These are phyloP conservation scores for Deilephila porcellus DNA, from an alignment of 2,888 invertebrate species.

Conservation along the genomic window DNA sequence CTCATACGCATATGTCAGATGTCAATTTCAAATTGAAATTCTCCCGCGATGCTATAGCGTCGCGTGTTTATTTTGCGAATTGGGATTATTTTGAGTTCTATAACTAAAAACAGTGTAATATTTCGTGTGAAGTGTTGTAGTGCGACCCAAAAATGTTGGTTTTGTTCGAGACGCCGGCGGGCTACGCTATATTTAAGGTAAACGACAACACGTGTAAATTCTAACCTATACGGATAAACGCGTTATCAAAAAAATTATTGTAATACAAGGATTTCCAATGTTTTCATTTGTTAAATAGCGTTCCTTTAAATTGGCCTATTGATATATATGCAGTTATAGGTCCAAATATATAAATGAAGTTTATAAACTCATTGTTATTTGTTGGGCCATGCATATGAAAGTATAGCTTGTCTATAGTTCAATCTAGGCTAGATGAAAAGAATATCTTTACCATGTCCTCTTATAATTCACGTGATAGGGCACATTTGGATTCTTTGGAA, in stretches of 20 bases:
- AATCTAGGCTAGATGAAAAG: too few relatives aligned
- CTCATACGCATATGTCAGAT: background rate
- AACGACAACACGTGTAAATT: constrained; percentile 71
- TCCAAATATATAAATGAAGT: too few relatives aligned
- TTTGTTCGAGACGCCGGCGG: constrained; percentile 96
- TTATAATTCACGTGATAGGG: too few relatives aligned
- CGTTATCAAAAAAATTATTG: background rate
- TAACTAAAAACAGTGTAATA: constrained; percentile 28
- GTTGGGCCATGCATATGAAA: too few relatives aligned
- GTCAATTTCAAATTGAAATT: constrained; percentile 40
- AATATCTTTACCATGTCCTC: too few relatives aligned
- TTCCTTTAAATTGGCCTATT: too few relatives aligned
- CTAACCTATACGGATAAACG: constrained; percentile 58
- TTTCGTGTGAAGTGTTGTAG: constrained; percentile 36
- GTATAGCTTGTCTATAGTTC: too few relatives aligned
- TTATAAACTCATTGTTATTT: too few relatives aligned
- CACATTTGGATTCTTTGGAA: too few relatives aligned
- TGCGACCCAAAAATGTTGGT: constrained; percentile 89
- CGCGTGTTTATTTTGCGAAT: constrained; percentile 36
- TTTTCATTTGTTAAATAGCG: background rate
- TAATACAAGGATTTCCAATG: background rate
- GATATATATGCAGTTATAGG: too few relatives aligned
- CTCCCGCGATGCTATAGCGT: constrained; percentile 49
- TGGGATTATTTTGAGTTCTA: background rate
- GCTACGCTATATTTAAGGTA: constrained; percentile 97